Percentiles rank a stretch among this genome's conserved stretches.
phyloP scores from a whole-genome alignment of 2,888 invertebrate species.

The Autographa pulchrina region DNA sequence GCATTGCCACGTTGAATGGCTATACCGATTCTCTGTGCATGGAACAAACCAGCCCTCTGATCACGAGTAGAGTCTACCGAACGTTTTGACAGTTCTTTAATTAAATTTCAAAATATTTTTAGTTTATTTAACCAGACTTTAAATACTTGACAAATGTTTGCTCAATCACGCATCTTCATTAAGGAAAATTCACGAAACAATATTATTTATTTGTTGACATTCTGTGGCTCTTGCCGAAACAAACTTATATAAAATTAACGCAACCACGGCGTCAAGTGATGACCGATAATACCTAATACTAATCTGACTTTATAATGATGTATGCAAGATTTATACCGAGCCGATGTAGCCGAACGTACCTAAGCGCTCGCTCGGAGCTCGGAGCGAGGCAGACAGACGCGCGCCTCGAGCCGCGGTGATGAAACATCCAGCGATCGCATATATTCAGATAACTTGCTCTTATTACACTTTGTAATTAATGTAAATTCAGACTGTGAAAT shows the following conservation, averaged over 20 bases:
- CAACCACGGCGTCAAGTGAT: conserved; percentile 46
- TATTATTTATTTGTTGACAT: conserved; percentile 46
- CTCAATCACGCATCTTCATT: conserved; percentile 12
- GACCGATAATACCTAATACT: conserved; percentile 57
- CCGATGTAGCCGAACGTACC: conserved; percentile 27
- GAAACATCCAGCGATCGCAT: conserved; percentile 66
- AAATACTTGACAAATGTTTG: not conserved
- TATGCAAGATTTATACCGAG: conserved; percentile 57
- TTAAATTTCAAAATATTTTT: too few species aligned
- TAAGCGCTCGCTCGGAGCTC: conserved; percentile 32
- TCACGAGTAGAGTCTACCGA: too few species aligned
- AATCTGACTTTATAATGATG: conserved; percentile 64
- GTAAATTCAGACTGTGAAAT: conserved; percentile 30
- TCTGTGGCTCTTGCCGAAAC: conserved; percentile 47
- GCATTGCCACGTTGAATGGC: too few species aligned
- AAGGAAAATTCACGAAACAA: conserved; percentile 16
- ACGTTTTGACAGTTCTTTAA: too few species aligned
- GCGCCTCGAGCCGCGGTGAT: conserved; percentile 56
- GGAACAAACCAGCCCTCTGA: too few species aligned
- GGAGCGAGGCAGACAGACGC: conserved; percentile 20
- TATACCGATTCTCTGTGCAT: too few species aligned
- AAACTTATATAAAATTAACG: conserved; percentile 64
- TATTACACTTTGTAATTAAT: conserved; percentile 61
- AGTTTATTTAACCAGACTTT: not conserved
- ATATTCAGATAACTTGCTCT: conserved; percentile 66